Evolutionary conservation across 2,888 invertebrate genomes (phyloP), one percentile per base, ranked within the genome.

Genomic region (Palloptera scutellata): DNA sequence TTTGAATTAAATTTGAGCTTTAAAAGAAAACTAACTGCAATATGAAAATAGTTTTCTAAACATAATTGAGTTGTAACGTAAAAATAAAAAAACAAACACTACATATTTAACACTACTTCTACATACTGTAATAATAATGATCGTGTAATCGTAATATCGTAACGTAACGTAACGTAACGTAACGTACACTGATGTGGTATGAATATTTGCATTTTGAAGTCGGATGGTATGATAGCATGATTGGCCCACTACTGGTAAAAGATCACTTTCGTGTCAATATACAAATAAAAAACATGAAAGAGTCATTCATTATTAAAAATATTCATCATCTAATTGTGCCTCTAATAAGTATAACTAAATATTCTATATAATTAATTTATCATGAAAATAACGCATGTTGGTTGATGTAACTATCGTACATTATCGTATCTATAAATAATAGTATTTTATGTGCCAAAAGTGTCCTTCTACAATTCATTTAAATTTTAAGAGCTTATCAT

Each of bases 191-290:
- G 67, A 60, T 62, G 61, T 61, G 66, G 57, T 66, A 61, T 61
- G 12, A 40, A 57, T 66, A 52, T 51, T 79, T 81, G 75, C 77
- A 74, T 78, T 77, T 76, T 70, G 78, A 77, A 79, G 78, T 70
- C 74, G 80, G 78, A 82, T 81, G 76, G 80, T 77, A 82, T 81
- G 76, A 77, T 75, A 82, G 83, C 83, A 83, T 84, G 84, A 82
- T 83, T 83, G 83, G 83, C 84, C 83, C 83, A 83, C 84, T 83
- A 83, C 83, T 83, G 83, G 83, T 83, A 82, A 81, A 78, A 75
- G 71, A 54, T 15, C 69, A 73, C 73, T 73, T 74, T 55, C 53
- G 59, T 59, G 41, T 52, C 19, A 30, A 30, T 30, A 30, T 30
- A 30, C 30, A 30, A 30, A 30, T 30, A 30, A 30, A 30, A 17